Base-by-base conservation (phyloP, 1,140 invertebrate species). In the Diprion similis region DNA sequence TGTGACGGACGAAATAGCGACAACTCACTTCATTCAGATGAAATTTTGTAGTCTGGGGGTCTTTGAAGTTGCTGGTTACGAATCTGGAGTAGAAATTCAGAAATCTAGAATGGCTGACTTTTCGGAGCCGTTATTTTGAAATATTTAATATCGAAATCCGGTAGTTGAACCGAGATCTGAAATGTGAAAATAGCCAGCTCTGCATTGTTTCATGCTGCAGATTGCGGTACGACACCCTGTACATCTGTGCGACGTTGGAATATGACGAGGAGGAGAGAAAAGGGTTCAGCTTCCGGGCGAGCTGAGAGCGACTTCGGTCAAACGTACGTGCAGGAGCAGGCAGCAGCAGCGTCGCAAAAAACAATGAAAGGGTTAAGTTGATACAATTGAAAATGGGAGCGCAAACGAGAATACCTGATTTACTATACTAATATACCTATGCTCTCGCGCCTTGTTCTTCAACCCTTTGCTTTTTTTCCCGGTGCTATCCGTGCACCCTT, bases 311-410 rank as follows among this genome's bases (percentile, higher is more conserved):
- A 78, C 81, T 82, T 77, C 77, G 78, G 79, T 82, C 80, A 81
- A 82, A 82, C 79, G 74, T 70, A 8, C 24, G 72, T 75, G 47
- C 71, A 72, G 75, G 74, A 69, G 75, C 68, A 77, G 77, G 76
- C 19, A 19, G 69, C 15, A 8, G 72, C 47, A 76, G 78, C 75
- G 79, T 79, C 24, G 71, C 67, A 67, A 71, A 76, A 78, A 73
- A 80, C 81, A 82, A 79, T 79, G 76, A 82, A 79, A 76, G 79
- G 79, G 76, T 80, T 80, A 81, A 77, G 77, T 80, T 79, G 79
- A 81, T 79, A 82, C 77, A 82, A 82, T 81, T 78, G 81, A 79
- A 74, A 78, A 68, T 75, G 79, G 79, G 78, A 80, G 78, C 79
- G 79, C 64, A 71, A 73, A 74, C 77, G 77, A 9, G 51, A 59